Evolutionary conservation across 2,888 invertebrate species (phyloP), one percentile per base, ranked within the genome.

Genomic region (Coelinius sp.): DNA sequence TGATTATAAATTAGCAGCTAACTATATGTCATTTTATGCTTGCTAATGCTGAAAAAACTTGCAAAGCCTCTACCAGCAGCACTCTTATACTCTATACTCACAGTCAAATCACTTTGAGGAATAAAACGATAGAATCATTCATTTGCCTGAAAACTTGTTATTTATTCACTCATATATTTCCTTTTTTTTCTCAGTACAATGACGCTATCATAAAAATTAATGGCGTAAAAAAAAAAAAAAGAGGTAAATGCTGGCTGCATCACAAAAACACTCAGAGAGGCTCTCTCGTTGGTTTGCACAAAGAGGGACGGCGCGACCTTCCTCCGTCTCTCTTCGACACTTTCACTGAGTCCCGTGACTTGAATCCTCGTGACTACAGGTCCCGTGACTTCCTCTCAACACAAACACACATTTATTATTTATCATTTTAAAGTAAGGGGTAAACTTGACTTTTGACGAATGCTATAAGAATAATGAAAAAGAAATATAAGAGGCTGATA

Each of bases 261-360:
- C 59, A 68, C 41, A 44, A 68, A 35, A 14, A n/a, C 12, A n/a
- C n/a, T n/a, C 35, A 2, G 17, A 56, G 24, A 66, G 49, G 24
- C 59, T 62, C 59, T 62, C 71, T 71, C 46, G 67, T 63, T 25
- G 52, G 35, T 44, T 68, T 44, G 53, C 25, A 63, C 52, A 35
- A 64, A 72, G 71, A 68, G 64, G 71, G 64, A 68, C 71, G 68
- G 67, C 68, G 62, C 71, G 75, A 79, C 77, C 75, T 78, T 76
- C 75, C 77, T 74, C 78, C 74, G 71, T 76, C 77, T 80, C 79
- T 68, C 76, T 78, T 75, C 75, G 81, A 81, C 81, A 83, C 84
- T 83, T 83, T 84, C 84, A 82, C 82, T 81, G 76, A 80, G 80
- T 81, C 82, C 81, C 81, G 80, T 81, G 81, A 81, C 78, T 79